Evolutionary conservation across 1,140 invertebrate genomes (phyloP), one percentile per base, ranked within the genome.

Genomic region (Heterodera schachtii): DNA sequence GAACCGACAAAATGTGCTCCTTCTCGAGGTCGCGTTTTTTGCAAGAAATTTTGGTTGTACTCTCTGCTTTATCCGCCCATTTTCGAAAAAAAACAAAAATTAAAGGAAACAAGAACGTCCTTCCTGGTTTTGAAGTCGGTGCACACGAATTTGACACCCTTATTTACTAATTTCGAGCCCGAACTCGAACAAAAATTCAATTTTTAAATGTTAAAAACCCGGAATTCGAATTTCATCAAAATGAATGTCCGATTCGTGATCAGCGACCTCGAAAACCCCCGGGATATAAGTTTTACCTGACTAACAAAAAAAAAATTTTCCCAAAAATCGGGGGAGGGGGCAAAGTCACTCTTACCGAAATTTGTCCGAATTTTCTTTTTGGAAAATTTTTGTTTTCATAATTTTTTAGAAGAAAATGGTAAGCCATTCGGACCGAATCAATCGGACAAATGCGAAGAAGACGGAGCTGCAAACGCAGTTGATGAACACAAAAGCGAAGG

Each of bases 401-500:
- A 52, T 57, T 57, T 80, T 81, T 7, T 31, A 81, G 80, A 81
- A 77, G 11, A 81, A 81, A 57, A 79, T 79, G 64, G n/a, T 67
- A 3, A 46, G 64, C 31, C 80, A 81, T 70, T 79, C 80, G 19
- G 80, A 81, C 16, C 75, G 80, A 31, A 81, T 81, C 46, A 67
- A 64, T 69, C 64, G 57, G 46, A 81, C 80, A 19, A 43, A 43
- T 46, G n/a, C 69, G 9, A 74, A 81, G 41, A 81, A 70, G 16
- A n/a, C 49, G 3, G 57, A 77, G 47, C 41, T 67, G 46, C 57
- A 66, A 9, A 43, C 2, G 11, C 31, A 41, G 66, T 21, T 71
- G 49, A 47, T 52, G 19, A 52, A 80, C 31, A 69, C 74, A 9
- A 47, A 64, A 21, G 11, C 19, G 13, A 81, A 69, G 49, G 80